Percentiles rank a stretch among this genome's conserved stretches.
phyloP scores from a whole-genome alignment of 2,888 invertebrate genomes.

The Marasmarcha lunaedactyla region DNA sequence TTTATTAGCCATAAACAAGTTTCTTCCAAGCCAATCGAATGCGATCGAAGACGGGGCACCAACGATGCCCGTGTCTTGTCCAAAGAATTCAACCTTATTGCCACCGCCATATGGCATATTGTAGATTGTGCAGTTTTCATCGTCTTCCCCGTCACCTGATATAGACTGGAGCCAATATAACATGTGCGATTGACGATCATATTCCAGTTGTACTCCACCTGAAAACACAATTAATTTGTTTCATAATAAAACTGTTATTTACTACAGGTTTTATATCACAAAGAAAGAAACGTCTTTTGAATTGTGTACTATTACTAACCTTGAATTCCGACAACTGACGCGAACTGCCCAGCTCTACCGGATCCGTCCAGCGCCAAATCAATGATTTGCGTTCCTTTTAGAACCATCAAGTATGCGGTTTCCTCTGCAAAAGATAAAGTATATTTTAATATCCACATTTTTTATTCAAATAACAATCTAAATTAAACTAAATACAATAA shows the following conservation, averaged over 20 bases:
- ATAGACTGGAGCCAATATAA: constrained; percentile 89
- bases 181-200: constrained; percentile 85
- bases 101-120: constrained; percentile 88
- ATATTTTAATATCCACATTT: too few species aligned
- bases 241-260: too few species aligned
- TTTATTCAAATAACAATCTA: not conserved
- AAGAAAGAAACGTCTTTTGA: not conserved
- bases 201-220: constrained; percentile 91
- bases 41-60: constrained; percentile 93
- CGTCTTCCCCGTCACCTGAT: constrained; percentile 75
- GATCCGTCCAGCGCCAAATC: constrained; percentile 85
- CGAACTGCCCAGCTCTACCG: constrained; percentile 81
- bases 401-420: constrained; percentile 88
- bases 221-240: constrained; percentile 27
- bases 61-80: constrained; percentile 86
- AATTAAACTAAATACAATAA: too few species aligned
- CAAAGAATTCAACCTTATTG: constrained; percentile 79
- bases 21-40: constrained; percentile 97
- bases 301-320: constrained; percentile 23
- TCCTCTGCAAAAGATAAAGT: constrained; percentile 72
- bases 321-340: constrained; percentile 87
- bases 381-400: constrained; percentile 90
- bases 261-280: too few species aligned
- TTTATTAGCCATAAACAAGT: constrained; percentile 92
- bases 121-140: constrained; percentile 88